Percentiles rank a stretch among this genome's conserved stretches.
Evolutionary conservation across 2,113 vertebrate species (phyloP).

Genomic region (Pantherophis guttatus): DNA sequence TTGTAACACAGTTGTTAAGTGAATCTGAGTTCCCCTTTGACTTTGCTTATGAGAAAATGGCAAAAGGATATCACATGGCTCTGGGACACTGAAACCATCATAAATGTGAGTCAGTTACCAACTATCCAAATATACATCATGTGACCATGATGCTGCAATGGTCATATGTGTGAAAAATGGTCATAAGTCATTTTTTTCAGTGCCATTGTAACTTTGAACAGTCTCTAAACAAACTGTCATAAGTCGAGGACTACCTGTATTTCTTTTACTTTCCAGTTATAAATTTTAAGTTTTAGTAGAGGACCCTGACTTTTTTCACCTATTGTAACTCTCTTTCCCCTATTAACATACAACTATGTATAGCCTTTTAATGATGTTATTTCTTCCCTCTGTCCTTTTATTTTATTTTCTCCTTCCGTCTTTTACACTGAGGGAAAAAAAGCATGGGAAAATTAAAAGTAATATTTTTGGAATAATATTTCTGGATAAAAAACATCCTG

Average conservation of each 20-base stretch:
- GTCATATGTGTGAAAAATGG: background rate
- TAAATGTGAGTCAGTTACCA: background rate
- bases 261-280: background rate
- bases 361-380: background rate
- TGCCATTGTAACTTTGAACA: background rate
- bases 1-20: too few species aligned
- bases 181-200: background rate
- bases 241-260: background rate
- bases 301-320: background rate
- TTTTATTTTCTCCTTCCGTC: background rate
- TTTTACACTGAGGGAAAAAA: background rate
- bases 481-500: background rate
- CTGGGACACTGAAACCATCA: background rate
- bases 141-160: background rate
- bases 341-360: background rate
- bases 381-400: background rate
- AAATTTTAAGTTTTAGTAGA: background rate
- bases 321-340: background rate
- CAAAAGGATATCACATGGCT: background rate
- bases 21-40: background rate
- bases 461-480: background rate
- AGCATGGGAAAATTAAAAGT: background rate
- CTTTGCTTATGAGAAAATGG: background rate
- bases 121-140: background rate
- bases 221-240: background rate